A percentile compares a stretch with the other conserved stretches of the same genome.
phyloP scores from a whole-genome alignment of 2,113 vertebrate genomes.

The Choloepus hoffmanni region DNA sequence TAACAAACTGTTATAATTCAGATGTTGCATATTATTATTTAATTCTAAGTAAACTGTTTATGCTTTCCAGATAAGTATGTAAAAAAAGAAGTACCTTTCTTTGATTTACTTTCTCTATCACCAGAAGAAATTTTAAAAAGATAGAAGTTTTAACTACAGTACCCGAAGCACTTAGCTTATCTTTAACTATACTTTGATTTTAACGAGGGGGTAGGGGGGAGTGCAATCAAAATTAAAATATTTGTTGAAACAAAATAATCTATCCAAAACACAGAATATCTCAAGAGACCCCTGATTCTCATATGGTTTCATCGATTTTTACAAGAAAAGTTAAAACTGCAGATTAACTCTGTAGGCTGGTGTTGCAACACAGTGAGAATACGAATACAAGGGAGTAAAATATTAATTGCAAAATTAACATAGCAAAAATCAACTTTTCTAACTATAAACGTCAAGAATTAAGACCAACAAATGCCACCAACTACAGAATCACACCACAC shows the following conservation, averaged over 20 bases:
- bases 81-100: not conserved
- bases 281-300: not conserved
- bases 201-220: not conserved
- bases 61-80: not conserved
- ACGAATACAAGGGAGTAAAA: not conserved
- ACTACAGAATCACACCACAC: not conserved
- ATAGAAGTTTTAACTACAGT: not conserved
- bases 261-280: not conserved
- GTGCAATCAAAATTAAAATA: slow-evolving; percentile 46
- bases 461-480: not conserved
- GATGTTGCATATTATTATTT: not conserved
- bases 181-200: not conserved
- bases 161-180: not conserved
- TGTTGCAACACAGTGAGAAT: not conserved
- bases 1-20: not conserved
- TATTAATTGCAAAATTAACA: not conserved
- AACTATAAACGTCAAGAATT: not conserved
- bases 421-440: not conserved
- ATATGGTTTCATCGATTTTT: slow-evolving; percentile 25
- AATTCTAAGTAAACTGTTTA: not conserved
- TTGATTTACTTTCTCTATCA: not conserved
- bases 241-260: not conserved
- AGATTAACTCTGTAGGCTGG: not conserved
- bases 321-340: not conserved
- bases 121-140: not conserved